phyloP scores from a whole-genome alignment of 2,113 vertebrate genomes.

The Pterocles burchelli region DNA sequence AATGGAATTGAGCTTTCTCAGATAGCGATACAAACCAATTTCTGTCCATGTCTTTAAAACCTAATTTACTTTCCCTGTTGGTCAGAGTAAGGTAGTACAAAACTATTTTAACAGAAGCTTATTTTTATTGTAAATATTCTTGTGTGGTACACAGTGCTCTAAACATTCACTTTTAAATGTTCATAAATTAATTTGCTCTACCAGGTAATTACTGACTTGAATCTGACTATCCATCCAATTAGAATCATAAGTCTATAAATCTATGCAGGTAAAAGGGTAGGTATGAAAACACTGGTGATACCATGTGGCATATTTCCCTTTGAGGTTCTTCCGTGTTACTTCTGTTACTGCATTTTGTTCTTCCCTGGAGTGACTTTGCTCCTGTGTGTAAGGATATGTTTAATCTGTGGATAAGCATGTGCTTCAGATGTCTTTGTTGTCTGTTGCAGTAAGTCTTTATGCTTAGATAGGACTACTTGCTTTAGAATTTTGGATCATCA shows the following conservation, averaged over 20 bases:
- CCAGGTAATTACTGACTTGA: neutral
- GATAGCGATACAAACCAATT: neutral
- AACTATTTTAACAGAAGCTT: neutral
- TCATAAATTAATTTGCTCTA: neutral
- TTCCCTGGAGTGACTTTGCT: neutral
- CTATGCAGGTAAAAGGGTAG: neutral
- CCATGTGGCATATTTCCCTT: neutral
- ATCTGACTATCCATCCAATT: neutral
- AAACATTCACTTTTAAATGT: neutral
- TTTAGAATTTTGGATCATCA: neutral
- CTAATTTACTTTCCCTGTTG: neutral
- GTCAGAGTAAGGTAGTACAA: neutral
- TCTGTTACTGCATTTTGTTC: neutral
- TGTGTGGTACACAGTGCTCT: neutral
- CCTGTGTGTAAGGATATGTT: neutral
- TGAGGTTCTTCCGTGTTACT: neutral
- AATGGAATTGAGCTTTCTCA: neutral
- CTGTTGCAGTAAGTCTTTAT: neutral
- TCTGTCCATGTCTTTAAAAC: neutral
- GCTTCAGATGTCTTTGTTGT: neutral
- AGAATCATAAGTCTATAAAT: neutral
- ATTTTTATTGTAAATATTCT: neutral
- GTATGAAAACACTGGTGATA: neutral
- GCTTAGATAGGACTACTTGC: neutral
- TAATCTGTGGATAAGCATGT: neutral